Conservation (phyloP, 2,888 invertebrate genomes). For the Drepana falcataria region DNA sequence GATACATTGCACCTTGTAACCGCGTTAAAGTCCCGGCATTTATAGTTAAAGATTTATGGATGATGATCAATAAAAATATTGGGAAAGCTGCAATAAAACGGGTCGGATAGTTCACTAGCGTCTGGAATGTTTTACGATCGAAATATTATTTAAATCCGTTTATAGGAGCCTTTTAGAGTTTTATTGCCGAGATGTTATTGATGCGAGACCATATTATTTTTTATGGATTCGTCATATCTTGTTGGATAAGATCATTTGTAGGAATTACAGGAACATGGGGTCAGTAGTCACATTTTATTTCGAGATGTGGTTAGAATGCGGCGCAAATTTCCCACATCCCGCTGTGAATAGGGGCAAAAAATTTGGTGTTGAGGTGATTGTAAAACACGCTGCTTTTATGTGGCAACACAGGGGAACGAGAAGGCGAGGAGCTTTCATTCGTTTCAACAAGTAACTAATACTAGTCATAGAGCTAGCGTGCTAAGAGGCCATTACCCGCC, state of each 20-base stretch:
- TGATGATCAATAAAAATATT: slow-evolving; percentile 58
- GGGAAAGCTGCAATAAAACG: slow-evolving; percentile 48
- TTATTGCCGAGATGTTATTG: slow-evolving; percentile 33
- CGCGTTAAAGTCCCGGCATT: slow-evolving; percentile 32
- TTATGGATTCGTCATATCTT: slow-evolving; percentile 18
- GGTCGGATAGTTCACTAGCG: slow-evolving; percentile 32
- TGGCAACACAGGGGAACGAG: slow-evolving; percentile 28
- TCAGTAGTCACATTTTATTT: slow-evolving; percentile 30
- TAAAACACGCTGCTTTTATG: slow-evolving; percentile 43
- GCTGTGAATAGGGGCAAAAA: slow-evolving; percentile 43
- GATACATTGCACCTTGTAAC: slow-evolving; percentile 50
- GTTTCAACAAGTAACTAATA: slow-evolving; percentile 12
- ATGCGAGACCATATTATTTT: slow-evolving; percentile 26
- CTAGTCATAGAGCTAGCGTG: slow-evolving; percentile 21
- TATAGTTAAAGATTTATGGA: slow-evolving; percentile 55
- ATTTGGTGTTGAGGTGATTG: slow-evolving; percentile 30
- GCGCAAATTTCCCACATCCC: slow-evolving; percentile 56
- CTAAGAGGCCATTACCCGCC: slow-evolving; percentile 26
- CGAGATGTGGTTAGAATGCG: slow-evolving; percentile 18
- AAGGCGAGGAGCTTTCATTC: slow-evolving; percentile 35
- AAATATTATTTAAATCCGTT: slow-evolving; percentile 50
- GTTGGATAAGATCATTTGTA: slow-evolving; percentile 26
- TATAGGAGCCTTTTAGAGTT: slow-evolving; percentile 38
- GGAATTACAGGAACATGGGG: slow-evolving; percentile 20
- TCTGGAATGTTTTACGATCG: slow-evolving; percentile 44